phyloP scores from a whole-genome alignment of 2,888 invertebrate species.

The Ochropleura plecta region DNA sequence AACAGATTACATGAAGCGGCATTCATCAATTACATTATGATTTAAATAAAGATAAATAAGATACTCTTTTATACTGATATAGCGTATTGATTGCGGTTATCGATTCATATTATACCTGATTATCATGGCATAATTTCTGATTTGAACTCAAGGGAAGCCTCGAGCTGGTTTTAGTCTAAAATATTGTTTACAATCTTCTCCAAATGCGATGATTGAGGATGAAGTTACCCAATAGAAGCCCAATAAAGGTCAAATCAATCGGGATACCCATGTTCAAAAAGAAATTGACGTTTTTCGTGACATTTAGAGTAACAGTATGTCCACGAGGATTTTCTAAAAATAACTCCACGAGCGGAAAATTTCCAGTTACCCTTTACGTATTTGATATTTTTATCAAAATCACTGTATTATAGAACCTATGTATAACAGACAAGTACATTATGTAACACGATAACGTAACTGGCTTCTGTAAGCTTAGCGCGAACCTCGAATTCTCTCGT shows the following conservation, averaged over 20 bases:
- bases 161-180: too few relatives aligned
- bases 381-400: conserved; percentile 21
- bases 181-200: background rate
- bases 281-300: conserved; percentile 14
- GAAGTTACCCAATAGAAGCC: background rate
- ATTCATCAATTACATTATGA: background rate
- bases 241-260: background rate
- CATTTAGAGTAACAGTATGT: background rate
- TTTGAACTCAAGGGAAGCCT: background rate
- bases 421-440: conserved; percentile 15
- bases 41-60: too few relatives aligned
- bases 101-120: too few relatives aligned
- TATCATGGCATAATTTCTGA: background rate
- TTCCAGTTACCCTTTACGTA: conserved; percentile 5
- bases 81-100: too few relatives aligned
- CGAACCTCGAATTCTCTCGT: conserved; percentile 53
- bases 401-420: background rate
- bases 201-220: background rate
- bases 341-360: background rate
- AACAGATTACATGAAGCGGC: background rate
- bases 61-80: background rate
- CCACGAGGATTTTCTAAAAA: conserved; percentile 4
- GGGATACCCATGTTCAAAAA: background rate
- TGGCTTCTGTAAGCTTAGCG: conserved; percentile 47
- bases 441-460: conserved; percentile 44